These are phyloP conservation scores for Nebria salina DNA, from an alignment of 2,888 invertebrate species.

Conservation along the genomic window DNA sequence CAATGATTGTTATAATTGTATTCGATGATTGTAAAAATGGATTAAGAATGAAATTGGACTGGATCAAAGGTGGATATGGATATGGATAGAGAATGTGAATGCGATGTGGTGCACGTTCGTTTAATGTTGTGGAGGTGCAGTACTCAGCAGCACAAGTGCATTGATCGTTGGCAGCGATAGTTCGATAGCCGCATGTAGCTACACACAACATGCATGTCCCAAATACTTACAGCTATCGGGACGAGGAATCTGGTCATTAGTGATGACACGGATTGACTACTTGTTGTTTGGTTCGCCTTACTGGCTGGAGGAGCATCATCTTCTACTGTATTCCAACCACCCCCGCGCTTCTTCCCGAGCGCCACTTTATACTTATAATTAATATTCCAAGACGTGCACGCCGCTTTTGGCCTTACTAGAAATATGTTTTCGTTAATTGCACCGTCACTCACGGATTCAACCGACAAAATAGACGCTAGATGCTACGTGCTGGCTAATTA, in stretches of 20 bases:
- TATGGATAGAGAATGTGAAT: too few relatives aligned
- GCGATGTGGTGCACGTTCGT: too few relatives aligned
- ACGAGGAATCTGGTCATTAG: constrained; percentile 52
- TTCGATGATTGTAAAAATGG: too few relatives aligned
- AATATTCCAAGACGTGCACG: neutral
- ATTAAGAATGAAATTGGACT: too few relatives aligned
- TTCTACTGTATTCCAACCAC: constrained; percentile 4
- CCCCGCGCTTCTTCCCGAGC: neutral
- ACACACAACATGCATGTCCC: constrained; percentile 48
- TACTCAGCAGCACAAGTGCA: constrained; percentile 37
- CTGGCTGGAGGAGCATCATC: neutral
- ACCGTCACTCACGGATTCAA: neutral
- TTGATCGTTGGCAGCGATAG: constrained; percentile 34
- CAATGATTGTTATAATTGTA: too few relatives aligned
- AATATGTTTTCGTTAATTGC: neutral
- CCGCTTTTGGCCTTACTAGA: neutral
- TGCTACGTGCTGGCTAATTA: neutral
- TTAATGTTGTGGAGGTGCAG: constrained; percentile 22
- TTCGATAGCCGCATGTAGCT: constrained; percentile 42
- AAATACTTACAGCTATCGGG: constrained; percentile 49
- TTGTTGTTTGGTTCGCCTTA: constrained; percentile 10
- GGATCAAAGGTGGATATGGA: too few relatives aligned
- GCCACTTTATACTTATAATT: neutral
- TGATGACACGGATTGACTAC: constrained; percentile 52
- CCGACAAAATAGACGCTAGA: neutral